Base-by-base conservation (phyloP, 2,113 vertebrate genomes). In the Tachysurus fulvidraco region DNA sequence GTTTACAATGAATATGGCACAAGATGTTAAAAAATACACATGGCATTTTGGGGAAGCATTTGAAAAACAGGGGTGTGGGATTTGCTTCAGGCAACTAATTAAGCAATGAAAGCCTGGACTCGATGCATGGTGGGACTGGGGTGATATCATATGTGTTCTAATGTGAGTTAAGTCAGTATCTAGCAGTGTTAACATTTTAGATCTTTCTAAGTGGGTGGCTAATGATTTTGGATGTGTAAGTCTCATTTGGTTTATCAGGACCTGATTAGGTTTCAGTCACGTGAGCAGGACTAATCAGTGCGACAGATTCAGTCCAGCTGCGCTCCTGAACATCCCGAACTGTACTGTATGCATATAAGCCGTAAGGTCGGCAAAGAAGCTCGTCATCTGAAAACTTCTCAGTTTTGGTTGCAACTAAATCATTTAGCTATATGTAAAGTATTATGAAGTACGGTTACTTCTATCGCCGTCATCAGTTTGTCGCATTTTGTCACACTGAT, bases 251-350 rank as follows among this genome's bases (percentile, higher is more conserved):
- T 88, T 85, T 80, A 77, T 90, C 78, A 83, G 89, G 77, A 91
- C 80, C 88, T 92, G 83, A 90, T 60, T 59, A 25, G 92, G 92
- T 57, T 94, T 92, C 93, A 92, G 92, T 94, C 93, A 92, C 92
- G 91, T 91, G 92, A 88, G 83, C 83, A 69, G 87, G 84, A 83
- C 90, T 93, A 95, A 94, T 94, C 93, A 93, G 91, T 46, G 77
- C 85, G 50, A 86, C 89, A 91, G 93, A 95, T 93, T 93, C 89
- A 86, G 90, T 91, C 93, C 93, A 94, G 93, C 95, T 95, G 94
- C 92, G 88, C 92, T 88, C 83, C 87, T 30, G 84, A 86, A 93
- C 89, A 94, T n/a, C 36, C 1, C 36, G 36, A 36, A 36, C 36
- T 36, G 36, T 36, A 36, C 36, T 36, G 1, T 36, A 36, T 36